Evolutionary conservation across 2,888 invertebrate species (phyloP).

Genomic region (Nomada ferruginata): DNA sequence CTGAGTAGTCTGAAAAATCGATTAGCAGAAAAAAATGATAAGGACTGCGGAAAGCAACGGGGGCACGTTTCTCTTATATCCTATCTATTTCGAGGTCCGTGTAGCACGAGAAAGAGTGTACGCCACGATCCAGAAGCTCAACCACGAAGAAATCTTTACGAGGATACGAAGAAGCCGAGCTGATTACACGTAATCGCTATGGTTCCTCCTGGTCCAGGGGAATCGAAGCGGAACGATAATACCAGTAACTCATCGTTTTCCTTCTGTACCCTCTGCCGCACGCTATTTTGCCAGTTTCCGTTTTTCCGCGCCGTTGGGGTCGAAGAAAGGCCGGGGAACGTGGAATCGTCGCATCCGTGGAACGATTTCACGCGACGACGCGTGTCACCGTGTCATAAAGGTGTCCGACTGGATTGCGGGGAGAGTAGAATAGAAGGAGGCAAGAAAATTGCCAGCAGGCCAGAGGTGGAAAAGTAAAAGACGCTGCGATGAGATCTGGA

Average conservation of each 20-base stretch:
- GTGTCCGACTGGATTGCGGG: constrained; percentile 43
- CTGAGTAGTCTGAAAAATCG: too few species aligned
- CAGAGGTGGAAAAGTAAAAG: constrained; percentile 44
- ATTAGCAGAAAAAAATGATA: too few species aligned
- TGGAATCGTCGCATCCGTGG: constrained; percentile 48
- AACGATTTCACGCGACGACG: constrained; percentile 52
- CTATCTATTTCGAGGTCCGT: too few species aligned
- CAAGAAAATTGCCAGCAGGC: constrained; percentile 31
- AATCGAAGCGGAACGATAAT: constrained; percentile 63
- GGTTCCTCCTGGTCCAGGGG: background rate
- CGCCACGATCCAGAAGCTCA: background rate
- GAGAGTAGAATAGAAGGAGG: constrained; percentile 4
- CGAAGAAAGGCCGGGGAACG: constrained; percentile 49
- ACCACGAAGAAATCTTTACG: constrained; percentile 1
- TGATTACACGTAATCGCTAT: constrained; percentile 27
- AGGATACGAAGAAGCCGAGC: constrained; percentile 1
- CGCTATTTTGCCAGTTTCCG: constrained; percentile 6
- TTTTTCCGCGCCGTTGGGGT: constrained; percentile 63
- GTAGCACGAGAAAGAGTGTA: too few species aligned
- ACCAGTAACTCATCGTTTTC: constrained; percentile 69
- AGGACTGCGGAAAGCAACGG: too few species aligned
- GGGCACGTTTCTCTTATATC: too few species aligned
- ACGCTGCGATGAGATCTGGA: constrained; percentile 44
- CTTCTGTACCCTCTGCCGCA: constrained; percentile 48
- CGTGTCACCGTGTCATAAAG: constrained; percentile 60